These are phyloP conservation scores for Parasteatoda tepidariorum DNA, from an alignment of 1,140 invertebrate genomes.

Conservation along the genomic window DNA sequence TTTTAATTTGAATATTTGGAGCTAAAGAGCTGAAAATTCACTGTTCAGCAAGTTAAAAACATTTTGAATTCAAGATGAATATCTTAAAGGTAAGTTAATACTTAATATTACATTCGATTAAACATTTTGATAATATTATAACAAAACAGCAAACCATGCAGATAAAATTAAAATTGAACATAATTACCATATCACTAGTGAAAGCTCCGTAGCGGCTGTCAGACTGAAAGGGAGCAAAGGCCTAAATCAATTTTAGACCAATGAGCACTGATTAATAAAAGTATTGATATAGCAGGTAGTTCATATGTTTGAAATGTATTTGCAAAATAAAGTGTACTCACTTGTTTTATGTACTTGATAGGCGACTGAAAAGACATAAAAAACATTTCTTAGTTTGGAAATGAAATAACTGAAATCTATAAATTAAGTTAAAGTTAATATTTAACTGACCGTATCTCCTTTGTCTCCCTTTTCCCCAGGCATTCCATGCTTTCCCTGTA, in stretches of 20 bases:
- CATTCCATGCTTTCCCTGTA: slow-evolving; percentile 85
- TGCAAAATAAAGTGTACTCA: slow-evolving; percentile 64
- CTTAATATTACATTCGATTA: too few species aligned
- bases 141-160: too few species aligned
- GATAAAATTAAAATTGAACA: too few species aligned
- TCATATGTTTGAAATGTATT: too few species aligned
- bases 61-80: too few species aligned
- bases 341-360: slow-evolving; percentile 53
- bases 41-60: too few species aligned
- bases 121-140: too few species aligned
- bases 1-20: background rate
- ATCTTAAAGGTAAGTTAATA: too few species aligned
- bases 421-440: background rate
- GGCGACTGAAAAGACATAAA: slow-evolving; percentile 43
- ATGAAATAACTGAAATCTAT: too few species aligned
- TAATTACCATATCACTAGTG: slow-evolving; percentile 39
- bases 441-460: slow-evolving; percentile 85
- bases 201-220: slow-evolving; percentile 46
- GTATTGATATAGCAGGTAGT: too few species aligned
- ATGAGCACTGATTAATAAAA: background rate
- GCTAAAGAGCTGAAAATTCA: background rate
- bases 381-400: too few species aligned
- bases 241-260: background rate
- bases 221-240: slow-evolving; percentile 16
- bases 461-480: slow-evolving; percentile 92